Percentiles rank a stretch among this genome's conserved stretches.
Conservation (phyloP, 2,888 invertebrate species). For the Masnerella sp. region DNA sequence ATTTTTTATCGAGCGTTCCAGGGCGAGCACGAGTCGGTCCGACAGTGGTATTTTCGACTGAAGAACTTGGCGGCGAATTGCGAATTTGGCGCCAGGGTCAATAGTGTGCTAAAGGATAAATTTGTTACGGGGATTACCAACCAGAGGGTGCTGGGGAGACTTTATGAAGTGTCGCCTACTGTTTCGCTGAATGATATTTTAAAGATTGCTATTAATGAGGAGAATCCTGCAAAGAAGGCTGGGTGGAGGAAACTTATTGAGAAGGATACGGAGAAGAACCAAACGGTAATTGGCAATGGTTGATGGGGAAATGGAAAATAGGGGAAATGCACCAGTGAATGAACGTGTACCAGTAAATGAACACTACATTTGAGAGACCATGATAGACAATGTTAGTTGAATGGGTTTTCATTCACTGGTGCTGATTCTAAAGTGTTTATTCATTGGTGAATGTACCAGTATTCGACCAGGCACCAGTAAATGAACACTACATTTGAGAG, state of each 20-base stretch:
- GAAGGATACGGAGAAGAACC: slow-evolving; percentile 18
- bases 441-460: too few relatives aligned
- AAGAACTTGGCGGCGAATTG: slow-evolving; percentile 62
- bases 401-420: too few relatives aligned
- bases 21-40: slow-evolving; percentile 56
- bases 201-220: slow-evolving; percentile 47
- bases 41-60: slow-evolving; percentile 65
- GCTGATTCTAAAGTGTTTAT: too few relatives aligned
- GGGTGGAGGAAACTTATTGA: slow-evolving; percentile 27
- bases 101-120: slow-evolving; percentile 64
- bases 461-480: too few relatives aligned
- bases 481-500: too few relatives aligned
- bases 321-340: too few relatives aligned
- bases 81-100: slow-evolving; percentile 57
- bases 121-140: slow-evolving; percentile 61
- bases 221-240: slow-evolving; percentile 26
- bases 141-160: slow-evolving; percentile 22
- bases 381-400: too few relatives aligned
- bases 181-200: slow-evolving; percentile 42
- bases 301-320: too few relatives aligned
- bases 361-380: too few relatives aligned
- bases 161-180: slow-evolving; percentile 39
- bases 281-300: slow-evolving; percentile 45
- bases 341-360: too few relatives aligned
- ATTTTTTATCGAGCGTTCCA: slow-evolving; percentile 63